phyloP scores from a whole-genome alignment of 2,888 invertebrate species.

The Dromius quadrimaculatus region DNA sequence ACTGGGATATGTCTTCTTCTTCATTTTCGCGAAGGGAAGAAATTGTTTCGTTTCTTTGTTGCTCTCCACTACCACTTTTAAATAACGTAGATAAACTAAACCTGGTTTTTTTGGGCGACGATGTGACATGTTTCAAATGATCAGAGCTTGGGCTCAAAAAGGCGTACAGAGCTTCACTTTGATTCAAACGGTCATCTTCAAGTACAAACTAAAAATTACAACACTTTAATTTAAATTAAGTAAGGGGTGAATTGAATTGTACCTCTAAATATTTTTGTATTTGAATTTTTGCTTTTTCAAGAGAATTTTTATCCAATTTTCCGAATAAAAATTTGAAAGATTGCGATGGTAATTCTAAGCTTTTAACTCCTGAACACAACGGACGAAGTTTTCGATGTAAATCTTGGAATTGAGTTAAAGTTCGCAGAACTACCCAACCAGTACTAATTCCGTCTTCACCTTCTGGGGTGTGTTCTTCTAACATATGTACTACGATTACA shows the following conservation, averaged over 20 bases:
- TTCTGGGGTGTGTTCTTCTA: slow-evolving; percentile 73
- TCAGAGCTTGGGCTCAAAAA: slow-evolving; percentile 94
- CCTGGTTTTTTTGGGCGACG: slow-evolving; percentile 86
- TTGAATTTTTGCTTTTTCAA: slow-evolving; percentile 85
- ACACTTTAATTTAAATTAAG: slow-evolving; percentile 1
- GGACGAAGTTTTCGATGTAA: slow-evolving; percentile 87
- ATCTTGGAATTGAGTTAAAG: slow-evolving; percentile 77
- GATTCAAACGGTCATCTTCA: slow-evolving; percentile 87
- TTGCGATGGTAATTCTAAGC: slow-evolving; percentile 84
- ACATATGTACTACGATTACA: slow-evolving; percentile 84
- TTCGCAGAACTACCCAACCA: slow-evolving; percentile 77
- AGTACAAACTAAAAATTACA: slow-evolving; percentile 77
- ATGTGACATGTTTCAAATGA: slow-evolving; percentile 82
- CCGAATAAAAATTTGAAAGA: slow-evolving; percentile 86
- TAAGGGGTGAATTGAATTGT: slow-evolving; percentile 41
- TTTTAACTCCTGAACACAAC: slow-evolving; percentile 83
- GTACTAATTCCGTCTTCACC: slow-evolving; percentile 71
- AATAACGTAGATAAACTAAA: slow-evolving; percentile 89
- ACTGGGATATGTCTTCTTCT: slow-evolving; percentile 85
- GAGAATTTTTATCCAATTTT: slow-evolving; percentile 82
- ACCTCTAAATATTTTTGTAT: slow-evolving; percentile 90
- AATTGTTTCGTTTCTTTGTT: slow-evolving; percentile 56
- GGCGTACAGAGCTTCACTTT: slow-evolving; percentile 90
- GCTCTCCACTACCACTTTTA: slow-evolving; percentile 70
- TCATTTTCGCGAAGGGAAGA: slow-evolving; percentile 74